phyloP scores from a whole-genome alignment of 1,140 invertebrate species.

The Brachionus koreanus region DNA sequence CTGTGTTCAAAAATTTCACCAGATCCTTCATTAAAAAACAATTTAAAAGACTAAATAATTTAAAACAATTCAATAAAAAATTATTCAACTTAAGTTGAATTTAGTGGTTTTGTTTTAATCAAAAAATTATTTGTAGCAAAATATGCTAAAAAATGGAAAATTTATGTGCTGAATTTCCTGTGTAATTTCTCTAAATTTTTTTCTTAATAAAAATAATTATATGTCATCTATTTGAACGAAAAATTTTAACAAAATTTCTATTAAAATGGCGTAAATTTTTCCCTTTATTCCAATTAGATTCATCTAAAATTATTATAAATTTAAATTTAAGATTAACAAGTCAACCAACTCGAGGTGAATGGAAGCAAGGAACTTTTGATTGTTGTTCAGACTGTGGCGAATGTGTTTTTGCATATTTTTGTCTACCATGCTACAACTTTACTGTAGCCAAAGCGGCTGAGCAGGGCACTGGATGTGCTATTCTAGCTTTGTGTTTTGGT shows the following conservation, averaged over 20 bases:
- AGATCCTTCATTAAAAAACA: no score
- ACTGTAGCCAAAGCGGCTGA: neutral
- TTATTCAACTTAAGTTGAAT: no score
- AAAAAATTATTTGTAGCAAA: no score
- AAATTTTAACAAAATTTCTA: neutral
- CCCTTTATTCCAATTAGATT: neutral
- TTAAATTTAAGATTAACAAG: neutral
- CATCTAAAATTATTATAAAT: neutral
- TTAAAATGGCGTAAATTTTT: neutral
- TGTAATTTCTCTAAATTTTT: no score
- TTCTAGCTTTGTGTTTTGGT: neutral
- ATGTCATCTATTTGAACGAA: no score
- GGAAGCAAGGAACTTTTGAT: conserved; percentile 21
- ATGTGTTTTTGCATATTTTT: neutral
- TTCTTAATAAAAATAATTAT: no score
- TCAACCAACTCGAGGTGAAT: neutral
- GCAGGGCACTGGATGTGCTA: neutral
- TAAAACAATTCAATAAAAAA: no score
- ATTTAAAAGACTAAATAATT: no score
- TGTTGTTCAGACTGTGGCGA: neutral
- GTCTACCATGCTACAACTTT: neutral
- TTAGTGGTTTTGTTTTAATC: no score
- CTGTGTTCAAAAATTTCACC: no score
- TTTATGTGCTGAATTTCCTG: no score
- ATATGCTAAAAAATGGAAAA: no score